Base-by-base conservation (phyloP, 2,113 vertebrate species). In the Callocephalon fimbriatum region DNA sequence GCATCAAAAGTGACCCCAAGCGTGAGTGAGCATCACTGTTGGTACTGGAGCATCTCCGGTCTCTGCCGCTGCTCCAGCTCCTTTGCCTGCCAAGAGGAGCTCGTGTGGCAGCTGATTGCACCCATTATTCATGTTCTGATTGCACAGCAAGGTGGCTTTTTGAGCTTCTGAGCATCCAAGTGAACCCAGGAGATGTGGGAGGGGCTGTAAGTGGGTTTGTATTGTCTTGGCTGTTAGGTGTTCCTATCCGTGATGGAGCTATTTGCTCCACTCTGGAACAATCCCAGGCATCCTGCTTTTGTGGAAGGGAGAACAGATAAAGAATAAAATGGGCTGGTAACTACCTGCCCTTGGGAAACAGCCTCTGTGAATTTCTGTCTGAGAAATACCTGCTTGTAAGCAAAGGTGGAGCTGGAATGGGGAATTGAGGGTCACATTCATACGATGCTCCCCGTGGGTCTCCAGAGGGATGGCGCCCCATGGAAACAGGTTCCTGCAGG, bases 71-170 rank as follows among this genome's bases (percentile, higher is more conserved):
- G 25, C 0, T 26, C 20, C 40, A 5, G 23, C 45, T 66, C 11
- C 45, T 47, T 29, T 4, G 2, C 58, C 19, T 31, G 62, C 26
- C 3, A 4, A 21, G 40, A 40, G 32, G 25, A 0, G 0, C 47
- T 35, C 8, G 3, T 23, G 7, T 15, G 8, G 22, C 0, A 4
- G 29, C 20, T 63, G 83, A 9, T 42, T 22, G 68, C 0, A 9
- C 53, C 37, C 27, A 20, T 27, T 22, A 3, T 2, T 82, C 12
- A 14, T 1, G 5, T 63, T 78, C 44, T 0, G 1, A n/a, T 31
- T 25, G 54, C 38, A 6, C 42, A 37, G 42, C 16, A 0, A 38
- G 13, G 4, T n/a, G 58, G 27, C 8, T 86, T 66, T 75, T 48
- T 45, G 2, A 70, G 10, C 54, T 47, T 26, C 26, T 7, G 54